Conservation (phyloP, 1,140 invertebrate genomes). For the Nephila pilipes region DNA sequence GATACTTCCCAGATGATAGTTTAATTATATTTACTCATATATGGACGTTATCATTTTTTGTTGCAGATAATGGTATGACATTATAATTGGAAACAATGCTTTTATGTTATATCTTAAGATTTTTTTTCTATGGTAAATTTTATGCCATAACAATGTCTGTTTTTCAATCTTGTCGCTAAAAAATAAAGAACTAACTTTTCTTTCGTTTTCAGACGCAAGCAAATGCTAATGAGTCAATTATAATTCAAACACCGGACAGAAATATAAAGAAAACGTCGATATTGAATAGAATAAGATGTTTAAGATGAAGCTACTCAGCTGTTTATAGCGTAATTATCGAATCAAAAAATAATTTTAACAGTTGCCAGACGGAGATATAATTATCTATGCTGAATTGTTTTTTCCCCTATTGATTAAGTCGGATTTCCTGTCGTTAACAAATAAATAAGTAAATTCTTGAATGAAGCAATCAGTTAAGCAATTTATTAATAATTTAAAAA, state of each 20-base stretch:
- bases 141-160: neutral
- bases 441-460: no score
- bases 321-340: neutral
- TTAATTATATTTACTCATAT: no score
- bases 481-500: no score
- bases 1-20: no score
- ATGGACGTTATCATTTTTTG: no score
- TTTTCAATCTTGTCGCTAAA: neutral
- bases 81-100: neutral
- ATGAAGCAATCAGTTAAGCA: no score
- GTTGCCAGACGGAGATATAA: no score
- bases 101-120: neutral
- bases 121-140: neutral
- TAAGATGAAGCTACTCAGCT: neutral
- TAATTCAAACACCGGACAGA: neutral
- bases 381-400: no score
- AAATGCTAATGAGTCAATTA: neutral
- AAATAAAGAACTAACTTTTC: neutral
- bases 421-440: no score
- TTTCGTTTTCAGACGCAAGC: neutral
- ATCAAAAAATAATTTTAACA: neutral
- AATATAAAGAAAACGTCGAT: neutral
- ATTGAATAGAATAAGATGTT: neutral
- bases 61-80: neutral
- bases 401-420: no score